phyloP scores from a whole-genome alignment of 2,888 invertebrate genomes.

The Heteromyza rotundicornis region DNA sequence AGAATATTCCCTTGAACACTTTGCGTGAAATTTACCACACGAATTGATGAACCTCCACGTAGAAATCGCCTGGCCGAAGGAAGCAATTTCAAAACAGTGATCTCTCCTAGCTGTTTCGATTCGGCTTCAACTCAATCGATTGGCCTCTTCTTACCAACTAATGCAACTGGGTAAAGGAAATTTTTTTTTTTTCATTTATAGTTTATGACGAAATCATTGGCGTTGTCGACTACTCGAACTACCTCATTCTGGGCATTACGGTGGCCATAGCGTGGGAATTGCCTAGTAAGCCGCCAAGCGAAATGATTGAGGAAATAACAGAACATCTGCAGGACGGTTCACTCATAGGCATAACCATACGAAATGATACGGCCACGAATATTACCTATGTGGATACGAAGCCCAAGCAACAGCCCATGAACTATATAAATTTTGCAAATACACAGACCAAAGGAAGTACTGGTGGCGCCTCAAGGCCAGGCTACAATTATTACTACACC shows the following conservation, averaged over 20 bases:
- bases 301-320: slow-evolving; percentile 49
- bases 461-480: slow-evolving; percentile 10
- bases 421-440: slow-evolving; percentile 35
- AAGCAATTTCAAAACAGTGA: too few relatives aligned
- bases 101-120: too few relatives aligned
- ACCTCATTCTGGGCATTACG: slow-evolving; percentile 73
- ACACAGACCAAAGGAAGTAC: slow-evolving; percentile 12
- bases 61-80: too few relatives aligned
- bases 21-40: too few relatives aligned
- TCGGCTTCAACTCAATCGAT: too few relatives aligned
- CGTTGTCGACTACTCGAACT: slow-evolving; percentile 60
- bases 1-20: too few relatives aligned
- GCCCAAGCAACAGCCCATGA: slow-evolving; percentile 22
- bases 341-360: slow-evolving; percentile 43
- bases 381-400: slow-evolving; percentile 45
- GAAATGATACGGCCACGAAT: slow-evolving; percentile 51
- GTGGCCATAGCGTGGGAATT: slow-evolving; percentile 80
- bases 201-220: slow-evolving; percentile 60
- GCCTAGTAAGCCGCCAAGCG: slow-evolving; percentile 69
- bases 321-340: slow-evolving; percentile 54
- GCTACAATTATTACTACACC: slow-evolving; percentile 37
- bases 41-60: too few relatives aligned
- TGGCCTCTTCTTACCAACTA: too few relatives aligned
- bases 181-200: too few relatives aligned
- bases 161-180: too few relatives aligned